phyloP scores from a whole-genome alignment of 2,888 invertebrate species.

The Caenorhabditis imperialis region DNA sequence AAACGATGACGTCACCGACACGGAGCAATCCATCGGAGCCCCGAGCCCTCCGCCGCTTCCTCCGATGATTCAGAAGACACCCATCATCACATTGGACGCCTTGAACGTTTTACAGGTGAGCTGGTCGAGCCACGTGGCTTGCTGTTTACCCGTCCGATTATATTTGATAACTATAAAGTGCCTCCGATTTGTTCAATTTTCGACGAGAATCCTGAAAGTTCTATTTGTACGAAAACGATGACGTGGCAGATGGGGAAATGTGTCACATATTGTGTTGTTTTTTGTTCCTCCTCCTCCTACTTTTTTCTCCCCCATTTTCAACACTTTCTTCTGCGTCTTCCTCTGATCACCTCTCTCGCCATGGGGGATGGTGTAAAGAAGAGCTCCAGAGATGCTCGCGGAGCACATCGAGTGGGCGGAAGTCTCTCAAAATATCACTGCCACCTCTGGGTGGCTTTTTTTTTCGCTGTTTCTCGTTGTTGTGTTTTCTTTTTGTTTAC shows the following conservation, averaged over 20 bases:
- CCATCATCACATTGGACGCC: slow-evolving; percentile 12
- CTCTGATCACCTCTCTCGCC: slow-evolving; percentile 35
- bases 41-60: slow-evolving; percentile 38
- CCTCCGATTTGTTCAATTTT: too few relatives aligned
- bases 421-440: slow-evolving; percentile 8
- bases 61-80: slow-evolving; percentile 31
- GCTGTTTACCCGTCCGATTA: too few relatives aligned
- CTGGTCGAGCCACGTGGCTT: neutral
- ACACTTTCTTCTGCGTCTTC: slow-evolving; percentile 27
- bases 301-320: too few relatives aligned
- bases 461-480: slow-evolving; percentile 19
- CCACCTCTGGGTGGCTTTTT: neutral
- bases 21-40: neutral
- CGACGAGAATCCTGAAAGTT: too few relatives aligned
- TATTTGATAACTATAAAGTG: too few relatives aligned
- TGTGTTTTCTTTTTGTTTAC: slow-evolving; percentile 9
- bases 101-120: slow-evolving; percentile 18
- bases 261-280: too few relatives aligned
- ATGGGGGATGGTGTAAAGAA: too few relatives aligned
- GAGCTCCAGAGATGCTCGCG: too few relatives aligned
- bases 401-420: slow-evolving; percentile 14
- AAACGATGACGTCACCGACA: slow-evolving; percentile 6
- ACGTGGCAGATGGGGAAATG: too few relatives aligned
- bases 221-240: too few relatives aligned
- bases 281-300: neutral